phyloP scores from a whole-genome alignment of 2,113 vertebrate species.

The Halcyon senegalensis region DNA sequence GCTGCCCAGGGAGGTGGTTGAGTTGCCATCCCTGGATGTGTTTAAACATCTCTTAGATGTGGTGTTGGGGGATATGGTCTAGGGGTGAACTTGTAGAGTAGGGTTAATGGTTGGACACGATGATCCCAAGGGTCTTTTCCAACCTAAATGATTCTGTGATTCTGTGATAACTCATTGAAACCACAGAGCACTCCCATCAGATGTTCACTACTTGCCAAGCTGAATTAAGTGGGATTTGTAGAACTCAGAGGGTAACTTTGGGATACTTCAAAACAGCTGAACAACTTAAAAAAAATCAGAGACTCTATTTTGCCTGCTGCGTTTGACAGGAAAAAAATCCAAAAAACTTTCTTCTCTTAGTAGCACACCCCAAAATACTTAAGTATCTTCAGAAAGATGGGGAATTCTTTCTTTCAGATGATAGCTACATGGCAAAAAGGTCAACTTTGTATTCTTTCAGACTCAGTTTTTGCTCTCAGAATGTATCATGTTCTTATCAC shows the following conservation, averaged over 20 bases:
- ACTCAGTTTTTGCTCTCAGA: neutral
- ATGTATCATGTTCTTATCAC: neutral
- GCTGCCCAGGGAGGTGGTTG: too few species aligned
- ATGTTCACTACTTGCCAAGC: neutral
- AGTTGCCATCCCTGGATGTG: too few species aligned
- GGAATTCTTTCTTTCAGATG: neutral
- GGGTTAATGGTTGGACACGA: too few species aligned
- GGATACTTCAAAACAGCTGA: neutral
- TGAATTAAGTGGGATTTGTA: neutral
- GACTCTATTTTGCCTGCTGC: neutral
- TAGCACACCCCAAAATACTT: neutral
- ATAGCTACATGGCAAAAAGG: neutral
- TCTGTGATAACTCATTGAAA: neutral
- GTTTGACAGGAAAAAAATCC: neutral
- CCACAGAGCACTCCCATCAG: neutral
- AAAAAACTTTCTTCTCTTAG: neutral
- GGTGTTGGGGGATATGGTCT: too few species aligned
- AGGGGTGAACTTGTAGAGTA: too few species aligned
- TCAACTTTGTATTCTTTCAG: neutral
- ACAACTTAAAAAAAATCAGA: neutral
- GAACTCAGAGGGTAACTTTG: neutral
- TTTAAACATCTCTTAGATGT: too few species aligned
- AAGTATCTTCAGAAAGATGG: neutral
- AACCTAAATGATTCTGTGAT: too few species aligned
- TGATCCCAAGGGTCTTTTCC: too few species aligned